Base-by-base conservation (phyloP, 2,797 vertebrate genomes). In the Phrynocephalus vlangalii region DNA sequence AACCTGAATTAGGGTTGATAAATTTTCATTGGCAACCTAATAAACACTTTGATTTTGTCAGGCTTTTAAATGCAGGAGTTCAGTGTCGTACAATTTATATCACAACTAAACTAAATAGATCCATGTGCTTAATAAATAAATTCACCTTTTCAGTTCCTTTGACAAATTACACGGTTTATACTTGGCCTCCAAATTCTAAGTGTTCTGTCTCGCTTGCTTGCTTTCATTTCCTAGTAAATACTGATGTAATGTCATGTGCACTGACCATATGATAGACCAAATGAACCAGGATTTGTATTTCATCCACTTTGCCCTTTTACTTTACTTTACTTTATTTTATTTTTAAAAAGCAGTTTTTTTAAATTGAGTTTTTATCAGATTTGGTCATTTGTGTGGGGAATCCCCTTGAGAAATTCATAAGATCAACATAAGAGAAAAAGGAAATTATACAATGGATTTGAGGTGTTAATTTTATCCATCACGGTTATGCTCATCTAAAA, bases 201-300 rank as follows among this genome's bases (percentile, higher is more conserved):
- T 22, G n/a, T 66, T 28, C 22, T 44, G 70, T 76, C 26, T 76
- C 24, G 6, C 9, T 76, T 44, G 15, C 50, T 16, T 76, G 76
- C 26, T 56, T 84, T 84, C 6, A n/a, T 84, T 77, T 30, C 4
- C 38, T 68, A 44, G 38, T 28, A 77, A 77, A 77, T 85, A 75
- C 38, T 67, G 80, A 77, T 56, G 83, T 22, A 66, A 71, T 11
- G 48, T 88, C 38, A 71, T 76, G 1, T 89, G 48, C 72, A 2
- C 1, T 56, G 48, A 73, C 67, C 30, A 67, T 70, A 70, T 79
- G 38, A 78, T 78, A n/a, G 60, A 48, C 33, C 26, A 75, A 78
- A 48, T 85, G 75, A 85, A 68, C 28, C 63, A 67, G 33, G 77
- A 85, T 85, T n/a, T 77, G 73, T 50, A n/a, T 77, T n/a, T 48